Conservation (phyloP, 2,888 invertebrate species). For the Marronus borbonicus region DNA sequence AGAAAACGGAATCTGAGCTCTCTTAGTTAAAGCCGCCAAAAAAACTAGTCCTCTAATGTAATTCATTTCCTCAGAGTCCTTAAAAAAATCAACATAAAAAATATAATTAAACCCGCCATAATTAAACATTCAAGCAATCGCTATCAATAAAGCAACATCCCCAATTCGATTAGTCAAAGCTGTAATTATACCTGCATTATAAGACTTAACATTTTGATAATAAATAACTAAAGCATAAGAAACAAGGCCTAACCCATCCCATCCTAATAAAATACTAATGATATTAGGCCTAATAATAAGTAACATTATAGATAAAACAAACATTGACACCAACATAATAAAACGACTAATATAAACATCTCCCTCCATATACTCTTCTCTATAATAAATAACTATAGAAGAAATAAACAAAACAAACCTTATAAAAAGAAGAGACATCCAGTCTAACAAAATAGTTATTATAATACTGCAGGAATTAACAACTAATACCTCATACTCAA, state of each 20-base stretch:
- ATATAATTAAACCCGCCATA: constrained; percentile 64
- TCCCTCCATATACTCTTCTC: constrained; percentile 75
- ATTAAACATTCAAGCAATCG: constrained; percentile 65
- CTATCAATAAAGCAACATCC: constrained; percentile 78
- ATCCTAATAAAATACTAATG: constrained; percentile 81
- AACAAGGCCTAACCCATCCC: constrained; percentile 81
- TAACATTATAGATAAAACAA: constrained; percentile 79
- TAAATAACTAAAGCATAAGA: constrained; percentile 84
- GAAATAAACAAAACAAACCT: constrained; percentile 79
- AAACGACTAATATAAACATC: constrained; percentile 77
- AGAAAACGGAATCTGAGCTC: constrained; percentile 87
- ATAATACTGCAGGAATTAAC: constrained; percentile 71
- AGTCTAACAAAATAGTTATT: constrained; percentile 77
- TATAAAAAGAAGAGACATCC: constrained; percentile 78
- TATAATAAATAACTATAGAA: constrained; percentile 78
- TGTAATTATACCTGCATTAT: constrained; percentile 82
- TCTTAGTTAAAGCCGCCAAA: constrained; percentile 81
- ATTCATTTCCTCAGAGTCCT: constrained; percentile 69
- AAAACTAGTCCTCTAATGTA: constrained; percentile 71
- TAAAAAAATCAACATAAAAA: constrained; percentile 76
- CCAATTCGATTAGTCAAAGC: constrained; percentile 83
- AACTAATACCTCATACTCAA: constrained; percentile 73
- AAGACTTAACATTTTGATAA: constrained; percentile 80
- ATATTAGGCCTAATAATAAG: constrained; percentile 81
- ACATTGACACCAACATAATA: constrained; percentile 77